Base-by-base conservation (phyloP, 2,888 invertebrate species). In the Lymantria dispar region DNA sequence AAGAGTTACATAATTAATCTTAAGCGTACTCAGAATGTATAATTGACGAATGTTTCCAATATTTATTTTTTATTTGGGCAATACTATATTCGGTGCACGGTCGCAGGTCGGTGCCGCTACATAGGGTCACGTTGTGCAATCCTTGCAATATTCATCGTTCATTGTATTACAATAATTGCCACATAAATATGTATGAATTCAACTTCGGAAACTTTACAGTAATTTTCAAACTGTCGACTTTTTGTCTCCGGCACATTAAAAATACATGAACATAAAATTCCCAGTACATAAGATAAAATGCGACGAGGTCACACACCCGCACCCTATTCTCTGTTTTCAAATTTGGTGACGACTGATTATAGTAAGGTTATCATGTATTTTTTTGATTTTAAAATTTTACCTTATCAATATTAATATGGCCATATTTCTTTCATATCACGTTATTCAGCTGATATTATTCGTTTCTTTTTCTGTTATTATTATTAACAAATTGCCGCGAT, bases 181-280 rank as follows among this genome's bases (percentile, higher is more conserved):
- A 64, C 80, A 85, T 87, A 81, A 84, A 87, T 88, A 88, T 88
- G 82, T 80, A 88, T 87, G 86, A 80, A 78, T 75, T 74, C 76
- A 77, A 76, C 72, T 75, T 74, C 71, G 72, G 70, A 76, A 72
- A 76, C 75, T 78, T 75, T 80, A 78, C 76, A 68, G 69, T 69
- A 76, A 76, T 81, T 78, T 82, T 82, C 77, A 80, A 82, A 80
- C 72, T 78, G 80, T 76, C 78, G 69, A 76, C 75, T 87, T 88
- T 88, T 89, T 88, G 81, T 80, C 72, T 63, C 72, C 60, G 62
- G 55, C 60, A 68, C 80, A 85, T 88, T 83, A 85, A 83, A 86
- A 80, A 88, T 86, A 79, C 72, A 84, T 85, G 80, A 80, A 76
- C 62, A 60, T 56, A 64, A 48, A 67, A 69, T 67, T 71, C 67